Percentiles rank a stretch among this genome's conserved stretches.
phyloP scores from a whole-genome alignment of 2,113 vertebrate species.

The Gulo gulo region DNA sequence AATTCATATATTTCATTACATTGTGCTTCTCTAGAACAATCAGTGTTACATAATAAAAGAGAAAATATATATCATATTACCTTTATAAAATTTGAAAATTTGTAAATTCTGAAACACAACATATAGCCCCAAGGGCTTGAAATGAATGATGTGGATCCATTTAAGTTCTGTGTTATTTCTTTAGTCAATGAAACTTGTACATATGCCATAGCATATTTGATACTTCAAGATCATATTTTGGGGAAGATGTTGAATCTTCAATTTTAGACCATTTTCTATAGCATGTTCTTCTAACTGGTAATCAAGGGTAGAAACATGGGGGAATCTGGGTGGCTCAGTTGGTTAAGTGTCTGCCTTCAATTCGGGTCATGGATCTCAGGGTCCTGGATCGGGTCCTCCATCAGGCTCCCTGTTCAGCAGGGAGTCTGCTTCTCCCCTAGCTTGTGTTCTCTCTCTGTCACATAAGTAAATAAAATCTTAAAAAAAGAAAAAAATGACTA shows the following conservation, averaged over 20 bases:
- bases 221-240: constrained; percentile 20
- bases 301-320: neutral
- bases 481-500: neutral
- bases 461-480: neutral
- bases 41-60: neutral
- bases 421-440: no score
- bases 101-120: neutral
- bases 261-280: neutral
- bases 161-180: constrained; percentile 25
- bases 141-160: neutral
- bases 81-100: neutral
- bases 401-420: no score
- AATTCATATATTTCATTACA: neutral
- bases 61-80: neutral
- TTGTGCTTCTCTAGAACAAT: neutral
- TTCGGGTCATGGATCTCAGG: no score
- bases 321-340: no score
- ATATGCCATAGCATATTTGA: neutral
- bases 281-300: neutral
- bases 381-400: no score
- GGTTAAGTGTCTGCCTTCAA: no score
- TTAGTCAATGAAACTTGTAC: neutral
- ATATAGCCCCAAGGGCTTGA: neutral
- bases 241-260: neutral
- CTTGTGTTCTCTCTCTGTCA: neutral